Conservation (phyloP, 2,888 invertebrate genomes). For the Cylindroiulus punctatus region DNA sequence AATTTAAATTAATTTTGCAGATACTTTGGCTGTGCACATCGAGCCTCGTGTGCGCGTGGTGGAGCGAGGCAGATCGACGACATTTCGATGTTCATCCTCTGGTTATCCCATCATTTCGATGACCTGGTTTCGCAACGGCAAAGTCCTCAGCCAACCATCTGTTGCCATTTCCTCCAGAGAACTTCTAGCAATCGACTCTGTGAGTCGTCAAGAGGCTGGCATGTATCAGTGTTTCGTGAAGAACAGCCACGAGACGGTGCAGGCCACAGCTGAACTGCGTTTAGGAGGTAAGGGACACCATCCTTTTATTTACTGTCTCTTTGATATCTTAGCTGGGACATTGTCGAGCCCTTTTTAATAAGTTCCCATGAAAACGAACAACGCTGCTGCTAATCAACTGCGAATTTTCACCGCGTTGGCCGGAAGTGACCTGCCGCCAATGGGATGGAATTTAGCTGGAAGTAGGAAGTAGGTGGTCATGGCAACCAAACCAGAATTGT, state of each 20-base stretch:
- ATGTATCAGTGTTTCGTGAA: slow-evolving; percentile 58
- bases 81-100: slow-evolving; percentile 49
- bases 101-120: slow-evolving; percentile 50
- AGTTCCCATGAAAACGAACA: no score
- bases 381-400: no score
- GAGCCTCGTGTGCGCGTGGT: slow-evolving; percentile 52
- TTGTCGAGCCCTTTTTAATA: no score
- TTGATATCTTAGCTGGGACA: no score
- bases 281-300: slow-evolving; percentile 57
- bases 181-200: slow-evolving; percentile 48
- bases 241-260: slow-evolving; percentile 57
- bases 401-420: no score
- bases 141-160: slow-evolving; percentile 49
- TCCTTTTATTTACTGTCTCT: no score
- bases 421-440: no score
- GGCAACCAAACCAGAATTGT: no score
- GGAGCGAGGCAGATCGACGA: slow-evolving; percentile 53
- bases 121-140: slow-evolving; percentile 54
- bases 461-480: no score
- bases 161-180: not conserved
- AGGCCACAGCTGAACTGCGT: slow-evolving; percentile 58
- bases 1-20: slow-evolving; percentile 45
- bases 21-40: slow-evolving; percentile 17
- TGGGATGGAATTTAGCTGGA: no score
- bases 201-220: slow-evolving; percentile 56